Evolutionary conservation across 2,113 vertebrate species (phyloP).

Genomic region (Psilopsiagon aymara): DNA sequence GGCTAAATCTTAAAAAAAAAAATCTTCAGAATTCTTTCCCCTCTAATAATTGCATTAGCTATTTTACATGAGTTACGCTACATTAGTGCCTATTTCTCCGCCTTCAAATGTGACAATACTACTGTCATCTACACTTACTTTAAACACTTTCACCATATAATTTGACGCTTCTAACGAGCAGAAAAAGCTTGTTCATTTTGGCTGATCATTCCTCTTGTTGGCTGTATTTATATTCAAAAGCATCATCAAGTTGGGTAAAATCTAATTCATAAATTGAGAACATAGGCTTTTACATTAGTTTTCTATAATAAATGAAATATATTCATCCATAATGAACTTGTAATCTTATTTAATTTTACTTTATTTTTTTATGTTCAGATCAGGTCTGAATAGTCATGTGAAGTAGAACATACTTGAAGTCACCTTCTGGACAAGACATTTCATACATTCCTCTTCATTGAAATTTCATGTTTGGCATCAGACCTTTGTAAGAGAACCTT

Average conservation of each 20-base stretch:
- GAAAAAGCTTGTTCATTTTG: neutral
- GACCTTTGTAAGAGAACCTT: slow-evolving; percentile 7
- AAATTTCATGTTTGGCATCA: slow-evolving; percentile 62
- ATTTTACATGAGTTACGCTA: neutral
- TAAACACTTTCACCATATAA: neutral
- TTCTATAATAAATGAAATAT: neutral
- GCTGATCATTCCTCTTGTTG: neutral
- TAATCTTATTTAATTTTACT: neutral
- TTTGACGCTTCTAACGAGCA: neutral
- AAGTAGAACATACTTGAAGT: slow-evolving; percentile 16
- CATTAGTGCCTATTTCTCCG: neutral
- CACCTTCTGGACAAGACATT: slow-evolving; percentile 27
- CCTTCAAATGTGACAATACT: neutral
- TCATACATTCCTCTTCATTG: slow-evolving; percentile 31
- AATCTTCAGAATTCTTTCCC: neutral
- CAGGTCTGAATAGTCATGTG: neutral
- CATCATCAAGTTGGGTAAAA: neutral
- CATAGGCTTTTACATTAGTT: neutral
- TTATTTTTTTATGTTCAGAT: neutral
- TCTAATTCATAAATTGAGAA: neutral
- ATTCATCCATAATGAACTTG: neutral
- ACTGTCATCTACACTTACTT: neutral
- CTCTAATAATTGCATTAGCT: neutral
- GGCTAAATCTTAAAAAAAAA: neutral
- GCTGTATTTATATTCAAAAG: neutral